Evolutionary conservation across 2,113 vertebrate genomes (phyloP).

Genomic region (Phocoena sinus): DNA sequence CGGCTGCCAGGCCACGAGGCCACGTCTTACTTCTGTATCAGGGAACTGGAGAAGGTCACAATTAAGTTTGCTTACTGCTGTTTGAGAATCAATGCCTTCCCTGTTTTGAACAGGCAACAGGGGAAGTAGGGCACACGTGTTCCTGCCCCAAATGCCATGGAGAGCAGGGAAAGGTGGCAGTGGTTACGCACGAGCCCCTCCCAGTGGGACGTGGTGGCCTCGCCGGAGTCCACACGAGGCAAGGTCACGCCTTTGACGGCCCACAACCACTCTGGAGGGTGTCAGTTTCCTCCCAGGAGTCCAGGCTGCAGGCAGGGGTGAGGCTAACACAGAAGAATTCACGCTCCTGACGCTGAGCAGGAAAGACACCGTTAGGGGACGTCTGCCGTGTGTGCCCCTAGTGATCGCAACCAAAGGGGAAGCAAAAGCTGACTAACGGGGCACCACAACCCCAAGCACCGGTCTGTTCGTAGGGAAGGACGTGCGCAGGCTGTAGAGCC

Average conservation of each 20-base stretch:
- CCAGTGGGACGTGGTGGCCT: neutral
- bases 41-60: neutral
- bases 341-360: neutral
- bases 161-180: no score
- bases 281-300: neutral
- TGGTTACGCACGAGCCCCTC: accelerated
- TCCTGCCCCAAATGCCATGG: no score
- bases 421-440: neutral
- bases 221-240: neutral
- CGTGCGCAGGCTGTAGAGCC: accelerated
- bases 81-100: neutral
- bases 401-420: neutral
- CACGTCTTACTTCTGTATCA: neutral
- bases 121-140: neutral
- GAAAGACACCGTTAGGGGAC: neutral
- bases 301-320: neutral
- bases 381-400: neutral
- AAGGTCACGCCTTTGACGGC: neutral
- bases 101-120: neutral
- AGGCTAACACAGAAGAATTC: neutral
- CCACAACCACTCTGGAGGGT: neutral
- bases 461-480: accelerated
- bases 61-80: no score
- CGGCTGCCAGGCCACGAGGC: neutral
- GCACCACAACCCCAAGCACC: neutral